A percentile compares a stretch with the other conserved stretches of the same genome.
phyloP scores from a whole-genome alignment of 1,140 invertebrate species.

The Panulirus ornatus region DNA sequence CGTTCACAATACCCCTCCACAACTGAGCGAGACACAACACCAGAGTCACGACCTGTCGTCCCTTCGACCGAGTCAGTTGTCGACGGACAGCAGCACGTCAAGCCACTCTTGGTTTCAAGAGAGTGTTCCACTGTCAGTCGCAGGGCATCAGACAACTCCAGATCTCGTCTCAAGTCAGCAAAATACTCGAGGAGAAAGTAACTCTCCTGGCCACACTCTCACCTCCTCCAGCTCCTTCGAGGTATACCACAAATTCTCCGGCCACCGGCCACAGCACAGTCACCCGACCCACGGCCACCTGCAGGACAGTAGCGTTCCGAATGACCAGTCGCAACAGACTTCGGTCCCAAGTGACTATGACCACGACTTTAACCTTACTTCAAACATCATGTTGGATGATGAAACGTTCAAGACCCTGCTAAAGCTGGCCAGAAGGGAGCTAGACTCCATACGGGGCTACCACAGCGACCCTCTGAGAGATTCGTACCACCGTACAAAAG shows the following conservation, averaged over 20 bases:
- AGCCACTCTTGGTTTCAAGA: background rate
- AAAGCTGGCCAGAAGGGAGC: slow-evolving; percentile 26
- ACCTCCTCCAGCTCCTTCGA: background rate
- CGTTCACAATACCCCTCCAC: too few species aligned
- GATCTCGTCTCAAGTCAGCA: background rate
- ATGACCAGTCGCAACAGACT: too few species aligned
- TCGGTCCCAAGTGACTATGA: background rate
- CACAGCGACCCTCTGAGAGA: background rate
- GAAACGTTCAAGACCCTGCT: slow-evolving; percentile 16
- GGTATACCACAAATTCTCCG: background rate
- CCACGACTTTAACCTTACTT: background rate
- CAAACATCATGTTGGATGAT: background rate
- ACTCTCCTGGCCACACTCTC: background rate
- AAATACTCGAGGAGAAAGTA: background rate
- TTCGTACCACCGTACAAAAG: background rate
- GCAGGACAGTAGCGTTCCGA: too few species aligned
- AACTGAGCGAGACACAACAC: background rate
- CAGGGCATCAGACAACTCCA: background rate
- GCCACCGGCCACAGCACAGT: background rate
- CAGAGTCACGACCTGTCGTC: background rate
- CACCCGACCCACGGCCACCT: background rate
- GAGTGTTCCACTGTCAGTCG: background rate
- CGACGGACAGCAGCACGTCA: background rate
- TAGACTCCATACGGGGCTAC: background rate
- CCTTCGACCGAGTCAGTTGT: background rate